Evolutionary conservation across 2,113 vertebrate species (phyloP).

Genomic region (Caloenas nicobarica): DNA sequence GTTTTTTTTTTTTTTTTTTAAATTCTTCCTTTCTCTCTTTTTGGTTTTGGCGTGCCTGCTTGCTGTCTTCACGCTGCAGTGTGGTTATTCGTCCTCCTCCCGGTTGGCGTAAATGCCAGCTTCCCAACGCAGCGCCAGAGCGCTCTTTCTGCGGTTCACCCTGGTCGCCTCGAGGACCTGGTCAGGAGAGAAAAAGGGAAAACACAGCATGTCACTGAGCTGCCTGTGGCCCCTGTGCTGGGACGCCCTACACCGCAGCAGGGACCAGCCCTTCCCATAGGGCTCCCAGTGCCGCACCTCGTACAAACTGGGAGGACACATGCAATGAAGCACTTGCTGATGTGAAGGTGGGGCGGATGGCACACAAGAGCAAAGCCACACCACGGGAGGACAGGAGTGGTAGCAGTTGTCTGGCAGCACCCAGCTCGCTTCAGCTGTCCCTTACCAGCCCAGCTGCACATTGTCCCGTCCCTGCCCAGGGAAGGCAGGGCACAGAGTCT

Average conservation of each 20-base stretch:
- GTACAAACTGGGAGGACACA: background rate
- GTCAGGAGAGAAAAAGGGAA: conserved; percentile 10
- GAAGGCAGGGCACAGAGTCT: background rate
- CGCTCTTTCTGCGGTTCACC: conserved; percentile 94
- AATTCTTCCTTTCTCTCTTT: conserved; percentile 8
- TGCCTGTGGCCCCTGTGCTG: fast-evolving
- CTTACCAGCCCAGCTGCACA: background rate
- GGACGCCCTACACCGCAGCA: background rate
- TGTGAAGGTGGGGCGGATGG: background rate
- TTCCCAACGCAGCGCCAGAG: conserved; percentile 94
- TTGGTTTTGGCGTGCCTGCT: conserved; percentile 40
- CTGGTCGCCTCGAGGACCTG: conserved; percentile 97
- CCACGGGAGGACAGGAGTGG: background rate
- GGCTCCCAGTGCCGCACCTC: background rate
- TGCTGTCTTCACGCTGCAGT: conserved; percentile 24
- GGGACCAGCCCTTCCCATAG: background rate
- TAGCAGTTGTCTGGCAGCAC: background rate
- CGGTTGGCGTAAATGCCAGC: conserved; percentile 95
- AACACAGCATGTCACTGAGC: background rate
- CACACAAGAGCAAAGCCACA: conserved; percentile 7
- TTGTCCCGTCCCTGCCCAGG: background rate
- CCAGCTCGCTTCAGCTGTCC: background rate
- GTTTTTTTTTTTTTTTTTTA: background rate
- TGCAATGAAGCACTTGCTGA: background rate
- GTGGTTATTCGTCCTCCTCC: conserved; percentile 79